A percentile compares a stretch with the other conserved stretches of the same genome.
Evolutionary conservation across 2,797 vertebrate genomes (phyloP).

Genomic region (Ptychobarbus kaznakovi): DNA sequence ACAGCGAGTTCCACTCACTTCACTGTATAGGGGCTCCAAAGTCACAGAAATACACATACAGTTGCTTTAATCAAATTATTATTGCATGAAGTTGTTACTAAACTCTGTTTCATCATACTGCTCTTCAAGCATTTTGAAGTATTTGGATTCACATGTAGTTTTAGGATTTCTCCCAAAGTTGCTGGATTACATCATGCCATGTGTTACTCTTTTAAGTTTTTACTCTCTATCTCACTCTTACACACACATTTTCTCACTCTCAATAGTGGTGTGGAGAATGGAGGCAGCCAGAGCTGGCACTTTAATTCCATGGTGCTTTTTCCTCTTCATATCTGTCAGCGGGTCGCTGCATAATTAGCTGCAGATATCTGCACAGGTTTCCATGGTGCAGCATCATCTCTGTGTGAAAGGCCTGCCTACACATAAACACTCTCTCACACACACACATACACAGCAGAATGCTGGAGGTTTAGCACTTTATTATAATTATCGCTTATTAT

Average conservation of each 20-base stretch:
- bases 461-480: constrained; percentile 60
- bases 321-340: constrained; percentile 66
- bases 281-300: constrained; percentile 57
- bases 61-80: background rate
- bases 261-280: constrained; percentile 49
- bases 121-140: constrained; percentile 35
- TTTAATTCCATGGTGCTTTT: constrained; percentile 66
- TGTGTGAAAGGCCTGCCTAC: constrained; percentile 65
- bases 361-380: constrained; percentile 69
- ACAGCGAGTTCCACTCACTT: background rate
- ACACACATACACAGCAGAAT: constrained; percentile 46
- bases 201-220: constrained; percentile 12
- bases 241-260: constrained; percentile 17
- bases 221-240: constrained; percentile 18
- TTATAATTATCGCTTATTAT: constrained; percentile 62
- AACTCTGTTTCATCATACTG: constrained; percentile 40
- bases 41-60: background rate
- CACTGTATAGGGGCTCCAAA: background rate
- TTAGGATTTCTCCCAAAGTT: constrained; percentile 4
- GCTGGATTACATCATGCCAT: constrained; percentile 43
- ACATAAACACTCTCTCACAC: constrained; percentile 55
- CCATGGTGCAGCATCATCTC: constrained; percentile 67
- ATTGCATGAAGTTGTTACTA: background rate
- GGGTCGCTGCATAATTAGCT: constrained; percentile 68
- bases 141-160: background rate